Evolutionary conservation across 1,140 invertebrate species (phyloP).

Genomic region (Trichoplusia ni): DNA sequence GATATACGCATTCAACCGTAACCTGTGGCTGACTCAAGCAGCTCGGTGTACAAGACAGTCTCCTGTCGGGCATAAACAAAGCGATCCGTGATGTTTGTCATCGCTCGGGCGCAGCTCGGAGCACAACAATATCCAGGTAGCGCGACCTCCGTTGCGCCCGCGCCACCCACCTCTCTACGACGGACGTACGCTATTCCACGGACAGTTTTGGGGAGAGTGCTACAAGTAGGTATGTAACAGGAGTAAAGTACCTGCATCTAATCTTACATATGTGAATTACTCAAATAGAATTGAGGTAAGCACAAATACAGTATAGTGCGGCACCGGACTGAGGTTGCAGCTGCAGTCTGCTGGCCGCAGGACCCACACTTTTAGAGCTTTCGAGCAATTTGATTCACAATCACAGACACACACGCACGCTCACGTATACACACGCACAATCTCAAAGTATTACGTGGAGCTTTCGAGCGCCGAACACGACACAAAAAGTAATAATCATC

Average conservation of each 20-base stretch:
- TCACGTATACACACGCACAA: slow-evolving; percentile 10
- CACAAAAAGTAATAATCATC: slow-evolving; percentile 51
- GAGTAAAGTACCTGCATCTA: no score
- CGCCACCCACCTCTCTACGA: neutral
- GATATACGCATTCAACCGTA: no score
- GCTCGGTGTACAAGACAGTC: no score
- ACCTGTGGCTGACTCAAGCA: no score
- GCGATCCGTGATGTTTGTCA: no score
- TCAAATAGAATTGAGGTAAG: neutral
- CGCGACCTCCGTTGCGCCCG: no score
- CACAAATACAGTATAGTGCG: neutral
- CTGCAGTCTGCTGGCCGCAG: neutral
- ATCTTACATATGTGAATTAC: no score
- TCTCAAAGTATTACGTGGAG: slow-evolving; percentile 28
- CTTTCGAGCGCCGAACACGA: slow-evolving; percentile 45
- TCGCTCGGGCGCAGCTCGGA: neutral
- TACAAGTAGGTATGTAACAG: neutral
- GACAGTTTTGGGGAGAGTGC: no score
- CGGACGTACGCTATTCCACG: no score
- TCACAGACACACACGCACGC: slow-evolving; percentile 23
- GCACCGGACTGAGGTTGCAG: neutral
- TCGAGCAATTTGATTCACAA: slow-evolving; percentile 12
- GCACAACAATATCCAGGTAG: neutral
- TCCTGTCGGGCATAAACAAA: no score
- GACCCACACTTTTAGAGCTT: slow-evolving; percentile 18